Evolutionary conservation across 2,797 vertebrate species (phyloP).

Genomic region (Notoglanidium macrostoma): DNA sequence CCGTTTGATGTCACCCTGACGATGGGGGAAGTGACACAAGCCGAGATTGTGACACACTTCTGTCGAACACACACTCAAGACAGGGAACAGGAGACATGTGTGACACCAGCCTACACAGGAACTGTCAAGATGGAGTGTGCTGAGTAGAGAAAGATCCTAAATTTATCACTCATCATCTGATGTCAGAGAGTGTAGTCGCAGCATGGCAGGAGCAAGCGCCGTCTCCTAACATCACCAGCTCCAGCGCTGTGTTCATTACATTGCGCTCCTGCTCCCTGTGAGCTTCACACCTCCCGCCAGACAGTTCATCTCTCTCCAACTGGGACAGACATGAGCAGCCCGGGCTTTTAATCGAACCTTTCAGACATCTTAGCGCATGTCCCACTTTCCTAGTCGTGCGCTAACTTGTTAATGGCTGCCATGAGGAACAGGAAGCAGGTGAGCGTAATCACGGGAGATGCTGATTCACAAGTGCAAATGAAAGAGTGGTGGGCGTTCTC

Average conservation of each 20-base stretch:
- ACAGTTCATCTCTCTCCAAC: constrained; percentile 7
- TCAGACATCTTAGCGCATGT: background rate
- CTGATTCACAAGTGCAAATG: constrained; percentile 64
- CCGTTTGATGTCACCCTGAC: constrained; percentile 57
- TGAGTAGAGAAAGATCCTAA: constrained; percentile 6
- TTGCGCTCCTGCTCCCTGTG: background rate
- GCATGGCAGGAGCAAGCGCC: background rate
- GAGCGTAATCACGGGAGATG: constrained; percentile 50
- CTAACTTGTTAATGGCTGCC: constrained; percentile 1
- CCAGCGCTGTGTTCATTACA: background rate
- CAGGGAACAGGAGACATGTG: constrained; percentile 44
- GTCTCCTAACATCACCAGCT: background rate
- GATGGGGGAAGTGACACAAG: background rate
- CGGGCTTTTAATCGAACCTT: constrained; percentile 9
- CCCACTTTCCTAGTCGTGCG: background rate
- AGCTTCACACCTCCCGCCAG: constrained; percentile 14
- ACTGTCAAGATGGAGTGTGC: constrained; percentile 13
- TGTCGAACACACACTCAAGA: constrained; percentile 34
- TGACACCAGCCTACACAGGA: background rate
- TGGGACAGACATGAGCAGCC: background rate
- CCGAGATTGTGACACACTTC: constrained; percentile 44
- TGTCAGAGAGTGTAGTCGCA: constrained; percentile 5
- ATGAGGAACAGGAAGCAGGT: background rate
- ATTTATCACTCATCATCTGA: constrained; percentile 24
- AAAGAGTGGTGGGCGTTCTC: background rate